Conservation (phyloP, 2,888 invertebrate species). For the Hirtodrosophila cameraria region DNA sequence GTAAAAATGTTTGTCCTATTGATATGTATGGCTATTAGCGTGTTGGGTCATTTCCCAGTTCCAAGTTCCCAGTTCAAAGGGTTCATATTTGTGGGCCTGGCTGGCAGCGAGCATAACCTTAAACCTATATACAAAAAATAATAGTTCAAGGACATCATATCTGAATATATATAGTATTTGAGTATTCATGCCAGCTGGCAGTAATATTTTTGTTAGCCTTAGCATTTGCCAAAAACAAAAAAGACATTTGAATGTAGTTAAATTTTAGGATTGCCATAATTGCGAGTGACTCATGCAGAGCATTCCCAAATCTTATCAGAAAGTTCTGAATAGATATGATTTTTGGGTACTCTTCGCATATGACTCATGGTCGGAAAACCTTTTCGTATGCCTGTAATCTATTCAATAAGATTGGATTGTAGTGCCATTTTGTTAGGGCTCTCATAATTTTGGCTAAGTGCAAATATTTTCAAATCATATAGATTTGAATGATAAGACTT, state of each 20-base stretch:
- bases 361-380: slow-evolving; percentile 7
- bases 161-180: background rate
- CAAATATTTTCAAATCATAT: too few relatives aligned
- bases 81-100: slow-evolving; percentile 12
- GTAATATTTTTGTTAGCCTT: background rate
- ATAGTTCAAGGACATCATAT: slow-evolving; percentile 30
- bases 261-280: background rate
- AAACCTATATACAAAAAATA: too few relatives aligned
- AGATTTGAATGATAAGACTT: too few relatives aligned
- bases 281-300: too few relatives aligned
- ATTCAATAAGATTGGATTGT: too few relatives aligned
- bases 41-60: too few relatives aligned
- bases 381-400: background rate
- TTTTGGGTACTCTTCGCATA: background rate
- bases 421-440: too few relatives aligned
- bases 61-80: slow-evolving; percentile 8
- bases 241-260: slow-evolving; percentile 2
- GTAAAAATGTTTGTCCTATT: slow-evolving; percentile 6
- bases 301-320: too few relatives aligned
- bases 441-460: too few relatives aligned
- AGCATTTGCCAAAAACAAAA: slow-evolving; percentile 11
- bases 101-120: background rate
- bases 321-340: background rate
- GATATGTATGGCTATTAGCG: slow-evolving; percentile 14
- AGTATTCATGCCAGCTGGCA: slow-evolving; percentile 18